phyloP scores from a whole-genome alignment of 2,888 invertebrate genomes.

The Hydraecia micacea region DNA sequence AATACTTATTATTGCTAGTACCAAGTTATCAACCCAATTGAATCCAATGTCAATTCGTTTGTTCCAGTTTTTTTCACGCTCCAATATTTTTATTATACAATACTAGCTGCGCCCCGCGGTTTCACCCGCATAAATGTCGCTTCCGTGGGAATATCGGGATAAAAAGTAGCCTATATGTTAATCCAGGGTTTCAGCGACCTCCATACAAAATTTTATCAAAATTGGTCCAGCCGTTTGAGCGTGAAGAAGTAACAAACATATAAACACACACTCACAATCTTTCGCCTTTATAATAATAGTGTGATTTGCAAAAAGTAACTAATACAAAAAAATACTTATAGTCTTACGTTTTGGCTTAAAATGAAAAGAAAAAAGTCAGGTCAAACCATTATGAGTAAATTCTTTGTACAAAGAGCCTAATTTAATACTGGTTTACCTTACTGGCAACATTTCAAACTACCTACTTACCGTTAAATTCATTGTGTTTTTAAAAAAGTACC shows the following conservation, averaged over 20 bases:
- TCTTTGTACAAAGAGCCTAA: conserved; percentile 2
- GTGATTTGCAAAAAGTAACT: not conserved
- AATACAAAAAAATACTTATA: not conserved
- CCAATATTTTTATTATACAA: conserved; percentile 13
- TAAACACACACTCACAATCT: too few relatives aligned
- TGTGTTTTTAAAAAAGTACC: conserved; percentile 10
- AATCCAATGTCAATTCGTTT: conserved; percentile 32
- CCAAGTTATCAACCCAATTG: not conserved
- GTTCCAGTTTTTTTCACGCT: conserved; percentile 30
- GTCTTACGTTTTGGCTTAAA: not conserved
- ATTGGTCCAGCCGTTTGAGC: too few relatives aligned
- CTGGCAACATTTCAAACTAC: conserved; percentile 2
- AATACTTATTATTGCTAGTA: not conserved
- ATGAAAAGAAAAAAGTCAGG: conserved; percentile 7
- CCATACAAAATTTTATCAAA: too few relatives aligned
- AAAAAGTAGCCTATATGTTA: too few relatives aligned
- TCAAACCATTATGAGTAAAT: not conserved
- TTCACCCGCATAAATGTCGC: too few relatives aligned
- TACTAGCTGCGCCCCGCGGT: not conserved
- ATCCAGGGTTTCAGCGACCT: too few relatives aligned
- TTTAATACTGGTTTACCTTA: conserved; percentile 36
- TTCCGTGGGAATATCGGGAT: too few relatives aligned
- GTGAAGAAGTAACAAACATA: too few relatives aligned
- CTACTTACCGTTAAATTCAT: not conserved
- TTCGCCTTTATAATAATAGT: too few relatives aligned